These are phyloP conservation scores for Brachionus rubens DNA, from an alignment of 1,140 invertebrate genomes.

Conservation along the genomic window DNA sequence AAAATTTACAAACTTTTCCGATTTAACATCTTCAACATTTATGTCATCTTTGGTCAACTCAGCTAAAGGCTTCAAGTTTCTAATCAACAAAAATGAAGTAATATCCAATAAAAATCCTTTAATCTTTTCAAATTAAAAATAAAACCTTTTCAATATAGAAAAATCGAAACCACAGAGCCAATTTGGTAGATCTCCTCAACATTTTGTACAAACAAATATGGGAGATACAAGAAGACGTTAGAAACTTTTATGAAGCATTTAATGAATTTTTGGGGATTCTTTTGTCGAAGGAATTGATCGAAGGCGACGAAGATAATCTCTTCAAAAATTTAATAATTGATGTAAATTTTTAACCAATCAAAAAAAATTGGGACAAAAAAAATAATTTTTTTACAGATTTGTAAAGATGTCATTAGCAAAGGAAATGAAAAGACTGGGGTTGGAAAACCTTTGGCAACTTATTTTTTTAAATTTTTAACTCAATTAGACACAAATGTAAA, in stretches of 20 bases:
- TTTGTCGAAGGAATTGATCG: background rate
- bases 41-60: background rate
- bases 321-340: slow-evolving; percentile 38
- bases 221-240: slow-evolving; percentile 28
- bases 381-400: background rate
- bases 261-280: slow-evolving; percentile 3
- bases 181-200: background rate
- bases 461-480: slow-evolving; percentile 20
- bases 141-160: background rate
- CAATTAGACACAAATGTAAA: background rate
- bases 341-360: background rate
- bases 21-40: background rate
- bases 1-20: slow-evolving; percentile 7
- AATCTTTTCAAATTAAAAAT: background rate
- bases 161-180: background rate
- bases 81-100: slow-evolving; percentile 1
- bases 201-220: slow-evolving; percentile 30
- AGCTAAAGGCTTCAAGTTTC: background rate
- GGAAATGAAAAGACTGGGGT: slow-evolving; percentile 28
- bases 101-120: background rate
- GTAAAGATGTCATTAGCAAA: background rate
- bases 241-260: slow-evolving; percentile 29
- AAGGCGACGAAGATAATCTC: slow-evolving; percentile 4
- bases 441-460: background rate
- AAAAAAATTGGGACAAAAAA: too few relatives aligned